A percentile compares a stretch with the other conserved stretches of the same genome.
Conservation (phyloP, 2,113 vertebrate species). For the Taxidea taxus region DNA sequence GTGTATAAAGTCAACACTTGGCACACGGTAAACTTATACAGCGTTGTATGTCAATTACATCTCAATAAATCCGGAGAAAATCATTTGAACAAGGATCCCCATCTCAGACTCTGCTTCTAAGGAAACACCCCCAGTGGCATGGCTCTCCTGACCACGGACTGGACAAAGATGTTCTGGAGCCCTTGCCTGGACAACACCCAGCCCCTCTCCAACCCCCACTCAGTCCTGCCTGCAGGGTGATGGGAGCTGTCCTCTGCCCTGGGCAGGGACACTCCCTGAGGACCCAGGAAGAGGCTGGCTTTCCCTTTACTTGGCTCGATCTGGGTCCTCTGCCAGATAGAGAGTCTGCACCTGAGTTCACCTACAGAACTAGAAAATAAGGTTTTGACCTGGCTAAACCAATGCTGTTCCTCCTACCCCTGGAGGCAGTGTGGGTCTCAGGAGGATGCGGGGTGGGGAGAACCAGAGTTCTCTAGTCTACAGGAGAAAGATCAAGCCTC, state of each 20-base stretch:
- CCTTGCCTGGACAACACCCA: not conserved
- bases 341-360: not conserved
- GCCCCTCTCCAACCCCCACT: not conserved
- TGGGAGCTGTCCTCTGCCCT: not conserved
- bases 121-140: not conserved
- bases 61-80: not conserved
- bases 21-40: not conserved
- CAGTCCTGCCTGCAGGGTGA: not conserved
- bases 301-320: not conserved
- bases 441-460: not conserved
- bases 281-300: not conserved
- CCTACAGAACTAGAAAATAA: not conserved
- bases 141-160: fast-evolving
- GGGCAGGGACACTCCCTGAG: not conserved
- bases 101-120: not conserved
- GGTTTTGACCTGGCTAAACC: not conserved
- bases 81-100: not conserved
- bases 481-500: not conserved
- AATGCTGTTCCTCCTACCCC: not conserved
- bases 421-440: not conserved
- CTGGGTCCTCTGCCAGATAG: not conserved
- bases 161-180: not conserved
- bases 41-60: not conserved
- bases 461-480: not conserved
- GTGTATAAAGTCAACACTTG: not conserved